Evolutionary conservation across 2,888 invertebrate genomes (phyloP).

Genomic region (Athrips mouffetella): DNA sequence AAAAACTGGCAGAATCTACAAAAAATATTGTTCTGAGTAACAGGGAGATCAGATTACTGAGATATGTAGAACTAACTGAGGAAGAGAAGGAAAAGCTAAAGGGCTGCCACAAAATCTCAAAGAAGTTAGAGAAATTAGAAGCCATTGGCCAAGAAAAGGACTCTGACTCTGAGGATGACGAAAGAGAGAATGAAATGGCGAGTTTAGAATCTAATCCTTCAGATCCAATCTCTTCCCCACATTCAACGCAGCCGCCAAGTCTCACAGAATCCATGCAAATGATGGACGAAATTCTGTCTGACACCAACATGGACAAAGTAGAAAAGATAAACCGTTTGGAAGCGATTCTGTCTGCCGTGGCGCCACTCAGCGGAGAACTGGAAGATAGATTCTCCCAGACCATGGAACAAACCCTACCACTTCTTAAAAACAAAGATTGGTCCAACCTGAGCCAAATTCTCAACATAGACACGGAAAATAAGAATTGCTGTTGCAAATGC

Average conservation of each 20-base stretch:
- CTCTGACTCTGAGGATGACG: constrained; percentile 86
- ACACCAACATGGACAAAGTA: constrained; percentile 89
- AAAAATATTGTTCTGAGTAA: constrained; percentile 94
- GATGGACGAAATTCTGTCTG: constrained; percentile 90
- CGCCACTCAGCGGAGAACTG: constrained; percentile 81
- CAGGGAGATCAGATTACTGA: constrained; percentile 91
- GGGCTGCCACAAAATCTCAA: constrained; percentile 94
- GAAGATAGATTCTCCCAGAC: constrained; percentile 74
- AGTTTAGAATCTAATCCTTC: constrained; percentile 89
- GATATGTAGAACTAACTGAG: constrained; percentile 93
- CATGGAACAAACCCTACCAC: constrained; percentile 73
- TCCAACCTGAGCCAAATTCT: constrained; percentile 72
- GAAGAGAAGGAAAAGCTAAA: constrained; percentile 95
- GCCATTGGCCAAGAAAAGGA: constrained; percentile 86
- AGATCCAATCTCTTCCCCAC: constrained; percentile 86
- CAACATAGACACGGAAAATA: constrained; percentile 63
- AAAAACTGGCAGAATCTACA: constrained; percentile 87
- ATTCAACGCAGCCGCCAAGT: constrained; percentile 88
- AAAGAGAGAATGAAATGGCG: constrained; percentile 86
- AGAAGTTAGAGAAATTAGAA: constrained; percentile 93
- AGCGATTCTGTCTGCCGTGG: constrained; percentile 89
- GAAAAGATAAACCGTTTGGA: constrained; percentile 92
- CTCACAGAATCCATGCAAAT: constrained; percentile 93
- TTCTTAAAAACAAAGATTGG: constrained; percentile 76
- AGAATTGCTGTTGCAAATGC: constrained; percentile 78